Percentiles rank a stretch among this genome's conserved stretches.
Conservation (phyloP, 2,888 invertebrate species). For the Eristalis pertinax region DNA sequence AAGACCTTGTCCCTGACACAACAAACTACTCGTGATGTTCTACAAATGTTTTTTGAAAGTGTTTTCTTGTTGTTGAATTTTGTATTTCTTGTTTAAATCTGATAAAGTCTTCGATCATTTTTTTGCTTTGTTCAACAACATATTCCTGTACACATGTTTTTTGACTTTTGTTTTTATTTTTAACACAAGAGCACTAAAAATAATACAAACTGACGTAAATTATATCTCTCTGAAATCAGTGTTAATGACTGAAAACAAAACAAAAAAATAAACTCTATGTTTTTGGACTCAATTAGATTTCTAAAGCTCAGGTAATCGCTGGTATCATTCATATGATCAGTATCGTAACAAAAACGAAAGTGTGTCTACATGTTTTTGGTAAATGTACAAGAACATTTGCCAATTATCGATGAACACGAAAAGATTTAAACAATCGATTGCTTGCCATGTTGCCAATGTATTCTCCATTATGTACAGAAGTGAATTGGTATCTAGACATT, state of each 20-base stretch:
- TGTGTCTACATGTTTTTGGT: background rate
- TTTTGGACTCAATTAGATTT: conserved; percentile 2
- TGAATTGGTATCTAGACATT: background rate
- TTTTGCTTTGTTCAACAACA: background rate
- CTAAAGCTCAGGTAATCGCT: conserved; percentile 10
- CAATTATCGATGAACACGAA: conserved; percentile 17
- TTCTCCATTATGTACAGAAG: background rate
- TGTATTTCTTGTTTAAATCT: background rate
- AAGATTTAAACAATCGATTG: conserved; percentile 27
- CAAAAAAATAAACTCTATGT: background rate
- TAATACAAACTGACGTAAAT: conserved; percentile 12
- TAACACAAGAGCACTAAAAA: conserved; percentile 14
- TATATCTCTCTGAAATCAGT: background rate
- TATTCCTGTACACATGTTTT: background rate
- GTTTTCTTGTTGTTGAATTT: conserved; percentile 59
- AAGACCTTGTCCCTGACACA: conserved; percentile 69
- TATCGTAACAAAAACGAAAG: background rate
- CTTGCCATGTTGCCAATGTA: conserved; percentile 15
- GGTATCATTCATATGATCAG: conserved; percentile 4
- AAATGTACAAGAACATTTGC: conserved; percentile 13
- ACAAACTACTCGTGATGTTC: conserved; percentile 67
- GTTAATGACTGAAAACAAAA: background rate
- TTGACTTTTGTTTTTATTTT: background rate
- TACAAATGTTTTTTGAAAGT: conserved; percentile 68
- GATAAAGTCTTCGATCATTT: background rate